These are phyloP conservation scores for Rhagoletis pomonella DNA, from an alignment of 1,140 invertebrate genomes.

Conservation along the genomic window DNA sequence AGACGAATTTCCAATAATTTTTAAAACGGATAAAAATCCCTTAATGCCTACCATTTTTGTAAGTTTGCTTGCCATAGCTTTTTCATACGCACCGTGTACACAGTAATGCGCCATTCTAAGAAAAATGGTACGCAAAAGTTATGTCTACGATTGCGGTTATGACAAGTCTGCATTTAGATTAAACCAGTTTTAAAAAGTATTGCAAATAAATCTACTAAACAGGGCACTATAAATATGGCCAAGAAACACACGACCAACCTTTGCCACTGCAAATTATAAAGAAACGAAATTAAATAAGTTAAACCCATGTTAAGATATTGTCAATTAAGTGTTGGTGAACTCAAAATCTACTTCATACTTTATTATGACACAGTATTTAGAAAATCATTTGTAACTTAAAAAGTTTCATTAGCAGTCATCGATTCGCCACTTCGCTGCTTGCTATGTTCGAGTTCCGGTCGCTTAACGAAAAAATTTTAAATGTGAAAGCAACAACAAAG, in stretches of 20 bases:
- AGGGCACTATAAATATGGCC: conserved; percentile 15
- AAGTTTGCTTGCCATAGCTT: conserved; percentile 44
- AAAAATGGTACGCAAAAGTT: neutral
- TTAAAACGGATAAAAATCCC: conserved; percentile 54
- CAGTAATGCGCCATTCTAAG: neutral
- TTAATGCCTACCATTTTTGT: neutral
- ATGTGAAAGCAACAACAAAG: no score
- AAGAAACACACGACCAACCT: conserved; percentile 21
- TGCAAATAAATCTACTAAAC: conserved; percentile 56
- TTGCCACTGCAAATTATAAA: conserved; percentile 52
- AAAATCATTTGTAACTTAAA: no score
- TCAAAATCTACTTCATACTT: neutral
- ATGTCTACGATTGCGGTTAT: conserved; percentile 23
- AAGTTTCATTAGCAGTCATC: no score
- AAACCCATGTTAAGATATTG: neutral
- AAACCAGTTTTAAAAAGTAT: conserved; percentile 55
- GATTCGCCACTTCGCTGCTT: no score
- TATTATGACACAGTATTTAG: neutral
- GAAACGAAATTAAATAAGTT: conserved; percentile 24
- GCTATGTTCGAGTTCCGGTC: no score
- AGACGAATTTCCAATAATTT: conserved; percentile 56
- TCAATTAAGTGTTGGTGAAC: neutral
- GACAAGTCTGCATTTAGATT: conserved; percentile 55
- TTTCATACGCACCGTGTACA: conserved; percentile 33
- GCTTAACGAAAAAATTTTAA: no score